phyloP scores from a whole-genome alignment of 2,888 invertebrate genomes.

The Rotaria macrura region DNA sequence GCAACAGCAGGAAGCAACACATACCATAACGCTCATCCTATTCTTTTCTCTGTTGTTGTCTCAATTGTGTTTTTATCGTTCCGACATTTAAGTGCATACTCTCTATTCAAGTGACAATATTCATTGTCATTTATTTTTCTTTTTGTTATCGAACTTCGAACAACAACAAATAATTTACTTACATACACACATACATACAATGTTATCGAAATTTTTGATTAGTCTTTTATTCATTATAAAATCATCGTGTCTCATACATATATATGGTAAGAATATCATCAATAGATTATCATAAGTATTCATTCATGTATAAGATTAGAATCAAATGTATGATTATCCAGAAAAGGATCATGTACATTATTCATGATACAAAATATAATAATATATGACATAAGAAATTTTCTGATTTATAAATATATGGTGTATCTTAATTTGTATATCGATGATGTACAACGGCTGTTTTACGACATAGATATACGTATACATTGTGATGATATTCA shows the following conservation, averaged over 20 bases:
- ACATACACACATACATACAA: neutral
- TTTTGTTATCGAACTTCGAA: neutral
- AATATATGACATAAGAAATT: neutral
- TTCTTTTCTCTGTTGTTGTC: neutral
- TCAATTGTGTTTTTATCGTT: slow-evolving; percentile 11
- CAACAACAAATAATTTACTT: neutral
- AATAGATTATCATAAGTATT: too few species aligned
- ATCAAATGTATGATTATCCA: neutral
- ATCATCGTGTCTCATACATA: neutral
- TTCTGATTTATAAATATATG: neutral
- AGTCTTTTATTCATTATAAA: neutral
- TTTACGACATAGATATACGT: neutral
- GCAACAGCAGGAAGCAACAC: slow-evolving; percentile 3
- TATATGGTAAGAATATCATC: neutral
- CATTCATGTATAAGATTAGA: neutral
- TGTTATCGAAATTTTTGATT: neutral
- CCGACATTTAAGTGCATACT: neutral
- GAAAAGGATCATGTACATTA: neutral
- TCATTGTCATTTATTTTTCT: neutral
- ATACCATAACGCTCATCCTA: slow-evolving; percentile 4
- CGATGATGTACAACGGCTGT: neutral
- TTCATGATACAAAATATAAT: neutral
- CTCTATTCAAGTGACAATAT: neutral
- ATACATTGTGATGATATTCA: neutral
- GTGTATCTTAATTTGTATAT: neutral